Percentiles rank a stretch among this genome's conserved stretches.
Conservation (phyloP, 2,113 vertebrate species). For the Cebidichthys violaceus region DNA sequence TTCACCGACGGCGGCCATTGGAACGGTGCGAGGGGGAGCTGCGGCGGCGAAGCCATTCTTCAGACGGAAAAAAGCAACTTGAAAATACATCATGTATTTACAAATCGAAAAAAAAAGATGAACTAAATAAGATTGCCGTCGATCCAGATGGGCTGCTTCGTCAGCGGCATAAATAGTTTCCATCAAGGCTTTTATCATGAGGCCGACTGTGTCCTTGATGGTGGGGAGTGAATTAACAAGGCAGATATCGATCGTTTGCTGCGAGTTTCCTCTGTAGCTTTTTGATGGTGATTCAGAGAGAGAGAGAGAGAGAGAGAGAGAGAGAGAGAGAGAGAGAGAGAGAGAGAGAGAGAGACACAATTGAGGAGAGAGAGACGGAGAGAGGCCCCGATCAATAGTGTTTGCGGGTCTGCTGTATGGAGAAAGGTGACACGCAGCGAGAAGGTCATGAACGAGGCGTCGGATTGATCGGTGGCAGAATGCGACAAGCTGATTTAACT, state of each 20-base stretch:
- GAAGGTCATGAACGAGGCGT: constrained; percentile 48
- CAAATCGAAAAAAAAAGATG: neutral
- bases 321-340: constrained; percentile 24
- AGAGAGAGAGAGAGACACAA: constrained; percentile 32
- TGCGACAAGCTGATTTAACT: constrained; percentile 52
- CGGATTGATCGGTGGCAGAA: constrained; percentile 59
- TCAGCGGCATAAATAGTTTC: constrained; percentile 61
- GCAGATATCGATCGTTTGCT: constrained; percentile 68
- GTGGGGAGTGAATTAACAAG: constrained; percentile 77
- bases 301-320: constrained; percentile 53
- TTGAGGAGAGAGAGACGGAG: constrained; percentile 22
- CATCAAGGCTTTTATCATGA: constrained; percentile 69
- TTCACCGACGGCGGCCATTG: neutral
- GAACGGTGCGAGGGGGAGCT: neutral
- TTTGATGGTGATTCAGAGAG: constrained; percentile 73
- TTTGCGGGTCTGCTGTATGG: constrained; percentile 65
- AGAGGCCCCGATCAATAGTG: constrained; percentile 61
- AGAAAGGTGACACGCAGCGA: constrained; percentile 58
- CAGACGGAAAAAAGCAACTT: constrained; percentile 29
- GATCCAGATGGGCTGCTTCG: constrained; percentile 23
- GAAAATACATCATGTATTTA: constrained; percentile 5
- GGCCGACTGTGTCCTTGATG: constrained; percentile 71
- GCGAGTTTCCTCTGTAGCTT: constrained; percentile 73
- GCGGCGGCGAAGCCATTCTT: neutral
- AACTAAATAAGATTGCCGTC: constrained; percentile 31